Evolutionary conservation across 2,797 vertebrate species (phyloP), one percentile per base, ranked within the genome.

Genomic region (Sphenopsis melanotis): DNA sequence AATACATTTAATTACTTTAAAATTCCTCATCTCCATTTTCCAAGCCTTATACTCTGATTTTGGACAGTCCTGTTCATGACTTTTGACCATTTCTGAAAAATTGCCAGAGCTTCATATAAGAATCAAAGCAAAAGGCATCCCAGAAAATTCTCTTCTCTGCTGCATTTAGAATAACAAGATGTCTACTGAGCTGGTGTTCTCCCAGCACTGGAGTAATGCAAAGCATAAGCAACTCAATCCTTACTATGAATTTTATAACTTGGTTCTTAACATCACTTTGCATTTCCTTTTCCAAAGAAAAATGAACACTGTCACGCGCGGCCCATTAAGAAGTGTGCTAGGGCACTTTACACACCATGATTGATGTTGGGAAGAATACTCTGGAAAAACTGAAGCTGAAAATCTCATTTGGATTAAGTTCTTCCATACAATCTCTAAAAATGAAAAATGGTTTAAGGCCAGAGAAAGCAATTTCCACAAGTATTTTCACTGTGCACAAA

Each of bases 391-490:
- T 21, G 41, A 85, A 88, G 42, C 47, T 70, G 59, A 68, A 93
- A 91, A 87, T 70, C 70, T 95, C 83, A 89, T 94, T 95, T 92
- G 61, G 72, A 94, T 91, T 90, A 87, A 57, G 57, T 66, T 93
- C 50, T 94, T 87, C 60, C 57, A 65, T 15, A 44, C 50, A 27
- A 78, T 61, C 65, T 86, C 42, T 50, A 70, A 85, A 60, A 90
- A 92, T 66, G 39, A 86, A 70, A 83, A 94, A 93, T 55, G 10
- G 50, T 70, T 92, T 85, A 72, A 57, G 52, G 90, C 84, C 78
- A 89, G 60, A 90, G 39, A 90, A 83, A 90, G 81, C 66, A 87
- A 90, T 96, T 95, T 85, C 49, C 50, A 60, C n/a, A n/a, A 17
- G 5, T 68, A 65, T 76, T 87, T 94, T 78, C 52, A 34, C 10